Evolutionary conservation across 2,888 invertebrate genomes (phyloP).

Genomic region (Sinopyrophorus schimmeli): DNA sequence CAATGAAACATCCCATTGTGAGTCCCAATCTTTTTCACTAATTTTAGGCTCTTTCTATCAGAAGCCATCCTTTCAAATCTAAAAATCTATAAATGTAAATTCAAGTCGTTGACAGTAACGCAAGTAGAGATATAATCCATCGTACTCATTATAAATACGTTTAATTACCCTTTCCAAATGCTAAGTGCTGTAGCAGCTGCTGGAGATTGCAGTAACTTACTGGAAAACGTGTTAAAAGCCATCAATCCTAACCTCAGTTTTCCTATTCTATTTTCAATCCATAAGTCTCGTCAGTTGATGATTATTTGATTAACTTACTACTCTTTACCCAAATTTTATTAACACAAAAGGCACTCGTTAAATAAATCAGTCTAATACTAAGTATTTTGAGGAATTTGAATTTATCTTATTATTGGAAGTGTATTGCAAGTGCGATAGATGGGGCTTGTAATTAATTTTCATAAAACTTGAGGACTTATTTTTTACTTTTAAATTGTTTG

Average conservation of each 20-base stretch:
- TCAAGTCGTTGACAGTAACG: neutral
- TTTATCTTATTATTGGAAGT: too few relatives aligned
- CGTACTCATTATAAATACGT: neutral
- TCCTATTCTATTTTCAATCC: too few relatives aligned
- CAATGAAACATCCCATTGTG: constrained; percentile 89
- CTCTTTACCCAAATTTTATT: too few relatives aligned
- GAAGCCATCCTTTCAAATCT: constrained; percentile 52
- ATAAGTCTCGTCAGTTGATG: too few relatives aligned
- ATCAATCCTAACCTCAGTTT: constrained; percentile 15
- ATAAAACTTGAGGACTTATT: too few relatives aligned
- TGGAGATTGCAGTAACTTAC: constrained; percentile 22
- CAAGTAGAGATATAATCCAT: neutral
- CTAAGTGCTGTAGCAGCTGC: constrained; percentile 16
- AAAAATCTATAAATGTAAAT: constrained; percentile 10
- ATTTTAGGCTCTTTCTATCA: constrained; percentile 44
- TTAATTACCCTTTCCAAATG: constrained; percentile 37
- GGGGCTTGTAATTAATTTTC: too few relatives aligned
- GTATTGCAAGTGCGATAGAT: too few relatives aligned
- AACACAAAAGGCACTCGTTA: too few relatives aligned
- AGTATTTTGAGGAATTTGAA: too few relatives aligned
- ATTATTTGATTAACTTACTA: too few relatives aligned
- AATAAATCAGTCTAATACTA: too few relatives aligned
- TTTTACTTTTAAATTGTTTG: too few relatives aligned
- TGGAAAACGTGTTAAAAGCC: constrained; percentile 23
- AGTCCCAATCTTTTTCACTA: constrained; percentile 65